These are phyloP conservation scores for Trichechus manatus DNA, from an alignment of 2,113 vertebrate species.

Conservation along the genomic window DNA sequence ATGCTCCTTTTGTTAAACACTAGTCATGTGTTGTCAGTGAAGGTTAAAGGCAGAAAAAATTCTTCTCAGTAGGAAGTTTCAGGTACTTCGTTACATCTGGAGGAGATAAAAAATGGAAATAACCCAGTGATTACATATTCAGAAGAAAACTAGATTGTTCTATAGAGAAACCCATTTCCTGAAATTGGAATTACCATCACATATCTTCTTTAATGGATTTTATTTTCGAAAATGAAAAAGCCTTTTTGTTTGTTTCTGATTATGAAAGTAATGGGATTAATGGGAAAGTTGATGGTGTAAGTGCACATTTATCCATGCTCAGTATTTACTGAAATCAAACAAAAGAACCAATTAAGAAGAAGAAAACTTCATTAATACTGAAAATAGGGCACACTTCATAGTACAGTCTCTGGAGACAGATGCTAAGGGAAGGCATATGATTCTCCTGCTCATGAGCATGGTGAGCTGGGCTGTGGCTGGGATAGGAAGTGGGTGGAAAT, in stretches of 20 bases:
- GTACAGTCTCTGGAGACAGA: neutral
- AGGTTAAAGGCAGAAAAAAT: neutral
- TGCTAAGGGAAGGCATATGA: neutral
- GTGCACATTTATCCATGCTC: slow-evolving; percentile 59
- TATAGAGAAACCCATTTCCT: slow-evolving; percentile 73
- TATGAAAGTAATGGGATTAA: slow-evolving; percentile 66
- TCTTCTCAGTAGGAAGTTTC: slow-evolving; percentile 23
- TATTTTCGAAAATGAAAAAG: slow-evolving; percentile 72
- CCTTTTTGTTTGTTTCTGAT: slow-evolving; percentile 73
- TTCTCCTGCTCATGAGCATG: neutral
- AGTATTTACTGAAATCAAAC: slow-evolving; percentile 68
- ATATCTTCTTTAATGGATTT: slow-evolving; percentile 64
- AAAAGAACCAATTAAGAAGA: slow-evolving; percentile 46
- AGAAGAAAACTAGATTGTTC: slow-evolving; percentile 57
- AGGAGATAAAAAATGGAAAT: neutral
- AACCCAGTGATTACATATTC: slow-evolving; percentile 39
- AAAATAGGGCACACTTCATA: neutral
- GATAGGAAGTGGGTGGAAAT: neutral
- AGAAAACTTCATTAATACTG: slow-evolving; percentile 65
- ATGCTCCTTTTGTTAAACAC: neutral
- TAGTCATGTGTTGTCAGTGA: neutral
- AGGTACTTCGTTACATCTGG: neutral
- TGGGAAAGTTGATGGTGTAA: slow-evolving; percentile 55
- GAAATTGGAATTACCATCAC: slow-evolving; percentile 53
- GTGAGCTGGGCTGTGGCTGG: neutral